phyloP scores from a whole-genome alignment of 2,888 invertebrate genomes.

The Malthinus seriepunctatus region DNA sequence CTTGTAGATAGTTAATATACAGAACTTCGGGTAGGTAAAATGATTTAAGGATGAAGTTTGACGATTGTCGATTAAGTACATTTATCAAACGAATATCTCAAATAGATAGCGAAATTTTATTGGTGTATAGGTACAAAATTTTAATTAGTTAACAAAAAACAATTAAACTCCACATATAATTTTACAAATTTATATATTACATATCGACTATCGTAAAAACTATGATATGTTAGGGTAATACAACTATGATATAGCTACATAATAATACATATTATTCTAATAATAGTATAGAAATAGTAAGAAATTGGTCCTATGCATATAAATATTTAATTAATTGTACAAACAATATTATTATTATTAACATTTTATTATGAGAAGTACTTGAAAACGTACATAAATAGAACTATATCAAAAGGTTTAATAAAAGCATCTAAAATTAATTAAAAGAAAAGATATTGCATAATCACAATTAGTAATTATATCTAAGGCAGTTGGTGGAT shows the following conservation, averaged over 20 bases:
- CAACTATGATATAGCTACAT: conserved; percentile 14
- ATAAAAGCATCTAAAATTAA: conserved; percentile 1
- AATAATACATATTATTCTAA: conserved; percentile 17
- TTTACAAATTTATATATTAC: conserved; percentile 13
- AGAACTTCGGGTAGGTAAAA: too few species aligned
- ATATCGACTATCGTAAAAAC: conserved; percentile 19
- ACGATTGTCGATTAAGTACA: too few species aligned
- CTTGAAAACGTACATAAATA: background rate
- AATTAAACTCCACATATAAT: conserved; percentile 10
- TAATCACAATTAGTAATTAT: conserved; percentile 5
- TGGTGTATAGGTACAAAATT: conserved; percentile 15
- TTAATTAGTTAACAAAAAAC: conserved; percentile 3
- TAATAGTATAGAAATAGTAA: conserved; percentile 48
- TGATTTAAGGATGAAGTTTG: too few species aligned
- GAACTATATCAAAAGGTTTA: background rate
- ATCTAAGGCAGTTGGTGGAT: conserved; percentile 7
- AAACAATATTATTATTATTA: conserved; percentile 2
- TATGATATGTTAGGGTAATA: conserved; percentile 27
- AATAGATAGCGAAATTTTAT: conserved; percentile 4
- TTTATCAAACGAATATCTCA: background rate
- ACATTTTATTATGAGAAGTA: conserved; percentile 1
- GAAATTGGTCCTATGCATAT: conserved; percentile 53
- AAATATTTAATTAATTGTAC: conserved; percentile 30
- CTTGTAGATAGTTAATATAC: too few species aligned
- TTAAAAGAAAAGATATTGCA: background rate